Evolutionary conservation across 2,797 vertebrate genomes (phyloP).

Genomic region (Meriones psammophilus): DNA sequence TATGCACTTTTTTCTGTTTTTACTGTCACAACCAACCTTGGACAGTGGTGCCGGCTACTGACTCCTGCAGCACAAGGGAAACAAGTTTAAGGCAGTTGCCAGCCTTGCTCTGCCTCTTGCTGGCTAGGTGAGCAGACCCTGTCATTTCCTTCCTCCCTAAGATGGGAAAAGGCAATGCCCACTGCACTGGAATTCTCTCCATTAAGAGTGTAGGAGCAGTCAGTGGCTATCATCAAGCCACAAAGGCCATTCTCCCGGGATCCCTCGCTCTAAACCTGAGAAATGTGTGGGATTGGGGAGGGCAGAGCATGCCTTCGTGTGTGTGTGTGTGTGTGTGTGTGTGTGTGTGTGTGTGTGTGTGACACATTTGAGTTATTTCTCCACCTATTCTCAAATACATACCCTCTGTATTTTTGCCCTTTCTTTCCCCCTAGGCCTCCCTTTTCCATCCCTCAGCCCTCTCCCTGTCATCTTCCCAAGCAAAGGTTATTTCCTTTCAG

Average conservation of each 20-base stretch:
- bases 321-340: background rate
- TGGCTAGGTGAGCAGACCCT: background rate
- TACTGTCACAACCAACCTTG: constrained; percentile 20
- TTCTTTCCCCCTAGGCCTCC: background rate
- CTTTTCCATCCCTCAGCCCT: background rate
- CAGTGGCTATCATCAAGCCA: background rate
- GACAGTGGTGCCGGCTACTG: background rate
- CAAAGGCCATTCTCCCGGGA: background rate
- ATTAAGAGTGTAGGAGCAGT: background rate
- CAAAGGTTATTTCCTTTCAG: background rate
- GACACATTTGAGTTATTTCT: background rate
- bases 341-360: background rate
- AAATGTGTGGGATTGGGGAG: too few relatives aligned
- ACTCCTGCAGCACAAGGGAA: background rate
- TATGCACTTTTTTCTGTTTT: background rate
- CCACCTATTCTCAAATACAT: background rate
- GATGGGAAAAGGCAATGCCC: background rate
- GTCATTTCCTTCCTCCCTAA: background rate
- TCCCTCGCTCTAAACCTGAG: background rate
- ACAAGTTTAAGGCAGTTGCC: background rate
- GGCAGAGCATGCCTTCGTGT: too few relatives aligned
- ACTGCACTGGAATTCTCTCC: background rate
- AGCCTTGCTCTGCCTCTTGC: background rate
- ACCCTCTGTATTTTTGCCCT: background rate
- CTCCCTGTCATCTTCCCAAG: background rate